Conservation (phyloP, 1,140 invertebrate species). For the Akabosia matsudoensis region DNA sequence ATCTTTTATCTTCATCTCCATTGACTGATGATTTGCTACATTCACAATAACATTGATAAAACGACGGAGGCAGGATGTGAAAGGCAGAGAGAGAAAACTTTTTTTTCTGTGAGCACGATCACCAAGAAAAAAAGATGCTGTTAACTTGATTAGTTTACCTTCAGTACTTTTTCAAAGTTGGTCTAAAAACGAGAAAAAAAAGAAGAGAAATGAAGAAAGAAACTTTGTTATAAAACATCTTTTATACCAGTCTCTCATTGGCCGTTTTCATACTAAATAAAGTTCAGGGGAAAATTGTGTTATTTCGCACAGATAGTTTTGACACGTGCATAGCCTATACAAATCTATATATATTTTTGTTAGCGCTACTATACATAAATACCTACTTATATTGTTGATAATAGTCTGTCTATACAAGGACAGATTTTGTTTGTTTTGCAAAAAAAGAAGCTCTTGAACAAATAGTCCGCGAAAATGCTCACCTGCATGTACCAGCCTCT, state of each 20-base stretch:
- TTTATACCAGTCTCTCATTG: too few relatives aligned
- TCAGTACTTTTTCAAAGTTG: not conserved
- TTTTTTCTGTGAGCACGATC: too few relatives aligned
- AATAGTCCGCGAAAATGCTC: conserved; percentile 31
- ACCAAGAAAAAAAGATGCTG: not conserved
- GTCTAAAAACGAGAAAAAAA: not conserved
- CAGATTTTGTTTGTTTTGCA: too few relatives aligned
- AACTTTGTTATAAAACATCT: too few relatives aligned
- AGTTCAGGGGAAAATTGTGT: not conserved
- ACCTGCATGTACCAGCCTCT: conserved; percentile 45
- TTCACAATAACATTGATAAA: not conserved
- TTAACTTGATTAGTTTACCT: not conserved
- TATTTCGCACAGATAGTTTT: not conserved
- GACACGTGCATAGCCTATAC: not conserved
- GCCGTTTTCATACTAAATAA: too few relatives aligned
- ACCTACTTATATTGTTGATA: too few relatives aligned
- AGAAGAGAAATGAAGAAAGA: not conserved
- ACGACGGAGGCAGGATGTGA: not conserved
- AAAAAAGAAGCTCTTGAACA: not conserved
- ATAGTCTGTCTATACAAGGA: too few relatives aligned
- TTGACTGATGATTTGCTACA: not conserved
- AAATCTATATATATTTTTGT: conserved; percentile 1
- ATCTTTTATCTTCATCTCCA: not conserved
- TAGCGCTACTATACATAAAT: not conserved
- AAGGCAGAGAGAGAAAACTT: not conserved